phyloP scores from a whole-genome alignment of 2,888 invertebrate species.

The Drosophila leonis region DNA sequence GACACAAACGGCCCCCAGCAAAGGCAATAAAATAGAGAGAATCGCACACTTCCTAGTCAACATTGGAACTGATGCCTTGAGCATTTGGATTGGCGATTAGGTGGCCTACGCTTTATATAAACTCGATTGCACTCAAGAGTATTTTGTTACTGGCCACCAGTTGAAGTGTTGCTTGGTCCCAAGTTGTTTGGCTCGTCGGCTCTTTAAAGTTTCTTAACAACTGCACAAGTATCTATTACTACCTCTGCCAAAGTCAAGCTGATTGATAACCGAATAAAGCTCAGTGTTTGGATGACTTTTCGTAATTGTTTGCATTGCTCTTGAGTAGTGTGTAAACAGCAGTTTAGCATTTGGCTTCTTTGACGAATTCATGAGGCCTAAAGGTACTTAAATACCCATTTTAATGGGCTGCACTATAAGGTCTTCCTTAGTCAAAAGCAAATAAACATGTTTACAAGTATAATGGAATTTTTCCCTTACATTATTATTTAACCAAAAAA shows the following conservation, averaged over 20 bases:
- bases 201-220: not conserved
- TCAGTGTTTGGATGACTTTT: slow-evolving; percentile 31
- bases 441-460: slow-evolving; percentile 55
- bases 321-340: slow-evolving; percentile 32
- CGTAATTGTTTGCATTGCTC: slow-evolving; percentile 17
- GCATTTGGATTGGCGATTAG: slow-evolving; percentile 35
- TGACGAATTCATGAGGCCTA: not conserved
- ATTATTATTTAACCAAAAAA: not conserved
- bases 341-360: slow-evolving; percentile 20
- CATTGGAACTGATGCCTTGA: slow-evolving; percentile 51
- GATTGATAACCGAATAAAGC: slow-evolving; percentile 37
- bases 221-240: slow-evolving; percentile 22
- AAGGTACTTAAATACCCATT: slow-evolving; percentile 9
- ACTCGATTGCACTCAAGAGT: slow-evolving; percentile 30
- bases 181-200: slow-evolving; percentile 18
- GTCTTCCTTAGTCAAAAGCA: slow-evolving; percentile 39
- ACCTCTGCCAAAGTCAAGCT: slow-evolving; percentile 36
- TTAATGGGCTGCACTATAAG: slow-evolving; percentile 7
- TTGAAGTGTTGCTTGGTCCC: slow-evolving; percentile 15
- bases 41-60: slow-evolving; percentile 36
- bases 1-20: slow-evolving; percentile 32
- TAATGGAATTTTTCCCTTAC: slow-evolving; percentile 44
- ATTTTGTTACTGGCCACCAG: slow-evolving; percentile 5
- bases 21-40: slow-evolving; percentile 20
- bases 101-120: slow-evolving; percentile 63